phyloP scores from a whole-genome alignment of 2,888 invertebrate genomes.

The Eupsilia transversa region DNA sequence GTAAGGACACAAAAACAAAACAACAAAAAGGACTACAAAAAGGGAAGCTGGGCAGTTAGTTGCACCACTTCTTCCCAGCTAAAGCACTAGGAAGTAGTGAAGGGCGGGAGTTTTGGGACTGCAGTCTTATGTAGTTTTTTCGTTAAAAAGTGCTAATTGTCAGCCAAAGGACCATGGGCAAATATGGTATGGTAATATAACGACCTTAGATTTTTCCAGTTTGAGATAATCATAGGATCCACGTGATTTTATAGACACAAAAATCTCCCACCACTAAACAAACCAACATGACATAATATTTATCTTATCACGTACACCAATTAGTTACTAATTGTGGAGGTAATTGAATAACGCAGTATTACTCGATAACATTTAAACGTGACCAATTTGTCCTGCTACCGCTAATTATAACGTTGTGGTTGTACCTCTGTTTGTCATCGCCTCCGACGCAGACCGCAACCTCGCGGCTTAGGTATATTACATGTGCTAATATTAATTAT shows the following conservation, averaged over 20 bases:
- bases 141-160: background rate
- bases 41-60: background rate
- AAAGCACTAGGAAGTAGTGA: background rate
- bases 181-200: no score
- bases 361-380: slow-evolving; percentile 2
- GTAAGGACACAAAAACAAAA: no score
- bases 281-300: background rate
- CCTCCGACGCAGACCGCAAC: background rate
- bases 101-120: background rate
- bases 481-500: background rate
- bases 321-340: background rate
- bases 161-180: no score
- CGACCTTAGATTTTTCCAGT: background rate
- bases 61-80: background rate
- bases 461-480: background rate
- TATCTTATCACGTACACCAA: slow-evolving; percentile 2
- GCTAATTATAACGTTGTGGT: slow-evolving; percentile 7
- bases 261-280: background rate
- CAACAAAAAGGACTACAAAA: no score
- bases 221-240: background rate
- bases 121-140: background rate
- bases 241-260: background rate
- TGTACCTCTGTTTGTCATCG: background rate
- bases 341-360: background rate
- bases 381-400: slow-evolving; percentile 5